A percentile compares a stretch with the other conserved stretches of the same genome.
phyloP scores from a whole-genome alignment of 2,113 vertebrate species.

The Chamaea fasciata region DNA sequence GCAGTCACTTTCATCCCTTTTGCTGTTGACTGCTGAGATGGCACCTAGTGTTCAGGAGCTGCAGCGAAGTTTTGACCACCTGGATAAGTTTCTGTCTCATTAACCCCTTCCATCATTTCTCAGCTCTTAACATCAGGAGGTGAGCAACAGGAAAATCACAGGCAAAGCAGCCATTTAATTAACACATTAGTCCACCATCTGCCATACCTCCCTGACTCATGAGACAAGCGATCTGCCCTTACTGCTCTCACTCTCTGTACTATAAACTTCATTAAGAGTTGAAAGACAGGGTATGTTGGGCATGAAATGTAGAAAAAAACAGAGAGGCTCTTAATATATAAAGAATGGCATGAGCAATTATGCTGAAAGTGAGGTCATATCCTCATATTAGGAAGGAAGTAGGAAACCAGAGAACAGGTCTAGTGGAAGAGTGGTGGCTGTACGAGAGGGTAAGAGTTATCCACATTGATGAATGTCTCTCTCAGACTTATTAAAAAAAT shows the following conservation, averaged over 20 bases:
- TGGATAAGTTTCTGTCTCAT: conserved; percentile 5
- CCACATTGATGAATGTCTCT: background rate
- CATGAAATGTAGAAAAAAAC: background rate
- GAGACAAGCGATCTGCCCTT: background rate
- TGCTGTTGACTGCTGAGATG: background rate
- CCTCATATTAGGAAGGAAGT: background rate
- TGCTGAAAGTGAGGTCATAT: background rate
- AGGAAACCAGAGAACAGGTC: background rate
- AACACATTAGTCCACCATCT: conserved; percentile 17
- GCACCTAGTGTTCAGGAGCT: background rate
- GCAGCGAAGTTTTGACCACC: background rate
- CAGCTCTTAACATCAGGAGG: background rate
- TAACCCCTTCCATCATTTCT: conserved; percentile 16
- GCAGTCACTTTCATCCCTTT: background rate
- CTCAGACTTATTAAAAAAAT: background rate
- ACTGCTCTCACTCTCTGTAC: background rate
- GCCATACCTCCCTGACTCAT: background rate
- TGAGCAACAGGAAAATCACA: background rate
- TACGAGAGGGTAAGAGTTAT: background rate
- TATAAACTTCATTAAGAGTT: background rate
- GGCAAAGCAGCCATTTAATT: conserved; percentile 25
- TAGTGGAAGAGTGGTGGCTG: background rate
- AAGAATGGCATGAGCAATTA: background rate
- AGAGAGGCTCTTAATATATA: background rate
- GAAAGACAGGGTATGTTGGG: background rate